phyloP scores from a whole-genome alignment of 1,140 invertebrate genomes.

The Philotrypesis tridentata region DNA sequence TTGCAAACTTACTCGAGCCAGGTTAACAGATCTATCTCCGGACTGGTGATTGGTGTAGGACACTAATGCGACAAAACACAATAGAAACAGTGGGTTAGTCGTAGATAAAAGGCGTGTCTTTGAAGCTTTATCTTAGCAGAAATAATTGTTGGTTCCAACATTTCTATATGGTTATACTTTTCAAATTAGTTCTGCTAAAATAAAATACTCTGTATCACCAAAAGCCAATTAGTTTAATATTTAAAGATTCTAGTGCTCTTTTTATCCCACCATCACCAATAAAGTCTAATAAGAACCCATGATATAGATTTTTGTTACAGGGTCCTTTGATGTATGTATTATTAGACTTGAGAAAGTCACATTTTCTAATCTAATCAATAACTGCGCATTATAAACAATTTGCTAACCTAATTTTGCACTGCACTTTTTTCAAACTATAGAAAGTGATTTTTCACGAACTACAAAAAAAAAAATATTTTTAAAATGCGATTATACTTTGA shows the following conservation, averaged over 20 bases:
- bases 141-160: conserved; percentile 5
- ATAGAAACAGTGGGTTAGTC: conserved; percentile 70
- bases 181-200: conserved; percentile 7
- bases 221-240: conserved; percentile 6
- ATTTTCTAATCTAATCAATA: background rate
- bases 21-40: conserved; percentile 89
- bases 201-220: conserved; percentile 22
- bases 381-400: background rate
- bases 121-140: conserved; percentile 29
- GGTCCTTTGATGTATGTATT: background rate
- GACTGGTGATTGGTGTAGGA: conserved; percentile 86
- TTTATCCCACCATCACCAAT: background rate
- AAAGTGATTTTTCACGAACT: background rate
- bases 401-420: conserved; percentile 27
- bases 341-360: background rate
- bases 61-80: conserved; percentile 78
- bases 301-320: background rate
- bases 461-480: conserved; percentile 18
- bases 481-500: conserved; percentile 17
- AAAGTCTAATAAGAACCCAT: background rate
- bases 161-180: background rate
- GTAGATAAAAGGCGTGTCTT: conserved; percentile 25
- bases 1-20: conserved; percentile 85
- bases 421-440: conserved; percentile 9
- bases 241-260: background rate